Percentiles rank a stretch among this genome's conserved stretches.
These are phyloP conservation scores for Pseudolaguvia tuberculata DNA, from an alignment of 2,113 vertebrate genomes.

Conservation along the genomic window DNA sequence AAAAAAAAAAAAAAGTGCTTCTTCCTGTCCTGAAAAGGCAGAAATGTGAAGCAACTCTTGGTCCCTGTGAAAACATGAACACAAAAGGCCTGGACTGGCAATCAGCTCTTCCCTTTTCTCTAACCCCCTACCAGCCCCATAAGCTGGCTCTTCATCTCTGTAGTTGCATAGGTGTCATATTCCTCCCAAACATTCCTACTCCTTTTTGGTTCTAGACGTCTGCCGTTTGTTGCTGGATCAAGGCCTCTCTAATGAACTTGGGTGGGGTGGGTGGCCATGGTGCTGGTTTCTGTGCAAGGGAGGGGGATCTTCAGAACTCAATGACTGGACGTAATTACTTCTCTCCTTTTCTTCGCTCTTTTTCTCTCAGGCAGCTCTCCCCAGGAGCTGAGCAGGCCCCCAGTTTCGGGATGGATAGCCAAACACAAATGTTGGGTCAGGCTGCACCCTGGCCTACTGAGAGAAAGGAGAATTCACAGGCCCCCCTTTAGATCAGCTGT, in stretches of 20 bases:
- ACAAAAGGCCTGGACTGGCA: slow-evolving; percentile 43
- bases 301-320: slow-evolving; percentile 82
- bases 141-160: slow-evolving; percentile 44
- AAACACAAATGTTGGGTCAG: slow-evolving; percentile 89
- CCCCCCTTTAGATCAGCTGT: slow-evolving; percentile 75
- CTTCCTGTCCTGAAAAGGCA: slow-evolving; percentile 47
- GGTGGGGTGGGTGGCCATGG: slow-evolving; percentile 48
- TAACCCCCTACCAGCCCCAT: slow-evolving; percentile 28
- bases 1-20: slow-evolving; percentile 13
- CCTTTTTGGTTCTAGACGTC: slow-evolving; percentile 70
- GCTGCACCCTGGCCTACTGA: slow-evolving; percentile 82
- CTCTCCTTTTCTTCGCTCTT: slow-evolving; percentile 83
- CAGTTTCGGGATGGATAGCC: slow-evolving; percentile 89
- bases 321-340: slow-evolving; percentile 92
- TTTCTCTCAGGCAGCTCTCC: slow-evolving; percentile 71
- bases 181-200: slow-evolving; percentile 68
- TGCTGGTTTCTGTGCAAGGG: slow-evolving; percentile 26
- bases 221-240: slow-evolving; percentile 62
- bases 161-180: slow-evolving; percentile 54
- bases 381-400: slow-evolving; percentile 74
- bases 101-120: slow-evolving; percentile 34
- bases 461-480: slow-evolving; percentile 46
- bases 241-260: slow-evolving; percentile 77
- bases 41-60: slow-evolving; percentile 39
- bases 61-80: slow-evolving; percentile 39